A percentile compares a stretch with the other conserved stretches of the same genome.
phyloP scores from a whole-genome alignment of 2,888 invertebrate genomes.

The Acrocyrtus sp. region DNA sequence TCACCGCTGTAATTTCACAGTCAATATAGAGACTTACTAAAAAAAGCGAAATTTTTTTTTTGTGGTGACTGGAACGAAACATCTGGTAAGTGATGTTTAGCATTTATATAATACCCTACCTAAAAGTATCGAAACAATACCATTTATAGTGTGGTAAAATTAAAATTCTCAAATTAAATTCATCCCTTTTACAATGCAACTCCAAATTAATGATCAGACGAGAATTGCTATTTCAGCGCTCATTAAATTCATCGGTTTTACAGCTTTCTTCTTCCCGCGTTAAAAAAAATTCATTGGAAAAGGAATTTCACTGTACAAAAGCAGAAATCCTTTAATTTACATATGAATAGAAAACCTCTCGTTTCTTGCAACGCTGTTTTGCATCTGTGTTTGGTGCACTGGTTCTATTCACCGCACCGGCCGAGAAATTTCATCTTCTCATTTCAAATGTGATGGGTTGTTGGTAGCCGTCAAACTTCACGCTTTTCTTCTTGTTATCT shows the following conservation, averaged over 20 bases:
- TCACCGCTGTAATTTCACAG: too few relatives aligned
- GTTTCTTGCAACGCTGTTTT: not conserved
- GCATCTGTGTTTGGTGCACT: not conserved
- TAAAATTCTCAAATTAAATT: not conserved
- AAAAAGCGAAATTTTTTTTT: too few relatives aligned
- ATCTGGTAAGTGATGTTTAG: too few relatives aligned
- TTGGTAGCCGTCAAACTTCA: conserved; percentile 25
- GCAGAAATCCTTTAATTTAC: conserved; percentile 6
- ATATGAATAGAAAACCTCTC: conserved; percentile 5
- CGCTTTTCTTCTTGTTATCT: conserved; percentile 20
- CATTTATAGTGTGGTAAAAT: too few relatives aligned
- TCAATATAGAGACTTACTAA: too few relatives aligned
- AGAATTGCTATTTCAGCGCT: conserved; percentile 1
- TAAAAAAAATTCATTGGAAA: too few relatives aligned
- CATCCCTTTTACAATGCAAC: not conserved
- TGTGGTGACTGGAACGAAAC: too few relatives aligned
- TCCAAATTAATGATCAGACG: not conserved
- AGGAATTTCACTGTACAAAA: too few relatives aligned
- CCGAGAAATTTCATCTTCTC: not conserved
- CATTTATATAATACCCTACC: too few relatives aligned
- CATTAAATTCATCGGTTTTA: not conserved
- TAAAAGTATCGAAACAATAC: too few relatives aligned
- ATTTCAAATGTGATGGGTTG: conserved; percentile 13
- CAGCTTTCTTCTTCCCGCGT: too few relatives aligned
- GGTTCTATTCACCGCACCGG: not conserved